Conservation (phyloP, 2,888 invertebrate species). For the Cryptosula pallasiana region DNA sequence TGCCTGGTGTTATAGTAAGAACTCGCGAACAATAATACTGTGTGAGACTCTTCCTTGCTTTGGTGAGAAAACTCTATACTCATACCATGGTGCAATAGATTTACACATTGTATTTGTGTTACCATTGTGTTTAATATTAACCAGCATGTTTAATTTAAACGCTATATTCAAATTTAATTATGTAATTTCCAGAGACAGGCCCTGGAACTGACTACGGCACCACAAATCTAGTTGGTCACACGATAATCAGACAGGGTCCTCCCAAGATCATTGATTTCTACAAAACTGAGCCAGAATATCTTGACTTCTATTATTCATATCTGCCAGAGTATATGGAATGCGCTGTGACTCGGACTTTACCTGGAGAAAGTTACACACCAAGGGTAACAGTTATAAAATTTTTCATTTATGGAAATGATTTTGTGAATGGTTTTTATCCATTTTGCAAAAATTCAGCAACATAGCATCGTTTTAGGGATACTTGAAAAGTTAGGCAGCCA, state of each 20-base stretch:
- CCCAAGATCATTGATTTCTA: neutral
- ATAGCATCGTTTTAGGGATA: no score
- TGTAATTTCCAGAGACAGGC: neutral
- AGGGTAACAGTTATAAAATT: no score
- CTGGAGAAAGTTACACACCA: neutral
- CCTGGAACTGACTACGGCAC: neutral
- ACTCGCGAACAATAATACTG: no score
- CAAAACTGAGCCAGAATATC: neutral
- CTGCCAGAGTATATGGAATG: neutral
- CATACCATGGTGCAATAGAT: no score
- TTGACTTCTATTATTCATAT: neutral
- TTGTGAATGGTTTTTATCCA: no score
- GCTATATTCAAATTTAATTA: no score
- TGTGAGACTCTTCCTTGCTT: neutral
- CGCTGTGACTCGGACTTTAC: neutral
- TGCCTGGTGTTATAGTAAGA: neutral
- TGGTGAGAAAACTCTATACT: neutral
- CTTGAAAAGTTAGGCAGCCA: no score
- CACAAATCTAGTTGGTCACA: neutral
- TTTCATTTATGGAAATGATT: no score
- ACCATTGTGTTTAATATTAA: no score
- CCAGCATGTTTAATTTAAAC: no score
- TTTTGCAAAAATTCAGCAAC: no score
- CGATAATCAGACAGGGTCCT: neutral
- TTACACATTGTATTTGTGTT: no score